These are phyloP conservation scores for Dryococelus australis DNA, from an alignment of 2,888 invertebrate genomes.

Conservation along the genomic window DNA sequence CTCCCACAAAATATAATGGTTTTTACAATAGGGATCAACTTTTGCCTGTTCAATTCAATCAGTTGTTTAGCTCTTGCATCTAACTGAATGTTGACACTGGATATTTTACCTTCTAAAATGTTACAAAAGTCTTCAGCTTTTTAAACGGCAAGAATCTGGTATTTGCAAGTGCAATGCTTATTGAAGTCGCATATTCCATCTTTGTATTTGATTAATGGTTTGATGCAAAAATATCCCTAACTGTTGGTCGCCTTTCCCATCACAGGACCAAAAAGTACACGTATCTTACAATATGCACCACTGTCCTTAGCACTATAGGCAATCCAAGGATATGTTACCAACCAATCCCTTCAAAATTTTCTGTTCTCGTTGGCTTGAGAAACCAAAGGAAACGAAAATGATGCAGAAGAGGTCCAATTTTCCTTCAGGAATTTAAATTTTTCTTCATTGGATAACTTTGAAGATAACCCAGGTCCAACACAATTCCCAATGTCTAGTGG, in stretches of 20 bases:
- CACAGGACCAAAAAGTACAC: slow-evolving; percentile 16
- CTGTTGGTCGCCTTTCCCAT: slow-evolving; percentile 12
- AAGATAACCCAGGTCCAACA: no score
- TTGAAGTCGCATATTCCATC: not conserved
- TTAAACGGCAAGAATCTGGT: not conserved
- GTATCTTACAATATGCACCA: not conserved
- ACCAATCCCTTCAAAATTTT: slow-evolving; percentile 17
- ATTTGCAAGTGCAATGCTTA: not conserved
- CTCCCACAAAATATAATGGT: not conserved
- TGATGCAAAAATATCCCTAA: not conserved
- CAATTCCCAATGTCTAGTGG: no score
- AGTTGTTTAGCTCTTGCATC: slow-evolving; percentile 24
- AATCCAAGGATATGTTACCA: not conserved
- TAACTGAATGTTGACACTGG: slow-evolving; percentile 28
- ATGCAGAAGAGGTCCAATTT: no score
- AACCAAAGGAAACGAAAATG: not conserved
- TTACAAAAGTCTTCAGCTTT: not conserved
- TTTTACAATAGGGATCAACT: slow-evolving; percentile 19
- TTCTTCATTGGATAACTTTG: no score
- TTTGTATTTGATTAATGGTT: slow-evolving; percentile 17
- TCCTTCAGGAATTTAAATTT: no score
- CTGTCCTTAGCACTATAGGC: not conserved
- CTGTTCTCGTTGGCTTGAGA: slow-evolving; percentile 18
- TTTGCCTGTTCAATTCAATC: slow-evolving; percentile 16
- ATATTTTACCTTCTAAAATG: not conserved